Conservation (phyloP, 92 coral and sea anemone genomes). For the Chrysogorgia sp. region DNA sequence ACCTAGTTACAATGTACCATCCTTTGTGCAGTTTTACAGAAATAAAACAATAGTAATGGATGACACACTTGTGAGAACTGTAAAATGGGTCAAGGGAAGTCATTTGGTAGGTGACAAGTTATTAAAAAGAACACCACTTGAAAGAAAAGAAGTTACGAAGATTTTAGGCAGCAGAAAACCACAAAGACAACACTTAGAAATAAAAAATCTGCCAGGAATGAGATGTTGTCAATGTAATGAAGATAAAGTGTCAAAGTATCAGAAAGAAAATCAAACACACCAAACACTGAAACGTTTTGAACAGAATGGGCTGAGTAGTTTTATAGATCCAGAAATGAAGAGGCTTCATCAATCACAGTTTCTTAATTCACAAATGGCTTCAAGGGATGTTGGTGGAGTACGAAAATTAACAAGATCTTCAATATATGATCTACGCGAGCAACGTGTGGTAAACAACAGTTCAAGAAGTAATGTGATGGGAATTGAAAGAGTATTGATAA, state of each 20-base stretch:
- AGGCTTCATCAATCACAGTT: conserved; percentile 14
- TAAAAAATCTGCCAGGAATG: background rate
- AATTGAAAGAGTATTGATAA: background rate
- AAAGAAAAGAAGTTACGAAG: conserved; percentile 22
- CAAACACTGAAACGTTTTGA: background rate
- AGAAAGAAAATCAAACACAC: background rate
- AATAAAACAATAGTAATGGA: background rate
- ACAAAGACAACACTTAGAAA: conserved; percentile 3
- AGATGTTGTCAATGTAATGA: background rate
- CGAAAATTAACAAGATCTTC: background rate
- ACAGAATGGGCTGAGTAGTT: conserved; percentile 15
- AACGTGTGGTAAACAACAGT: background rate
- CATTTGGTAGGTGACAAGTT: conserved; percentile 2
- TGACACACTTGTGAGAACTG: conserved; percentile 3
- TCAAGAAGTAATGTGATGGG: background rate
- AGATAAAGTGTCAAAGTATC: background rate
- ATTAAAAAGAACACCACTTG: background rate
- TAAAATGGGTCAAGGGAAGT: conserved; percentile 7
- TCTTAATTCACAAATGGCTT: conserved; percentile 8
- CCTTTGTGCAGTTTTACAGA: background rate
- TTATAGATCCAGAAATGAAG: conserved; percentile 17
- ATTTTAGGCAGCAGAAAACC: conserved; percentile 17
- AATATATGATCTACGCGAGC: background rate
- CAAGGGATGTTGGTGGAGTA: background rate
- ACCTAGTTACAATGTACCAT: background rate